These are phyloP conservation scores for Eospalax fontanierii DNA, from an alignment of 2,797 vertebrate genomes.

Conservation along the genomic window DNA sequence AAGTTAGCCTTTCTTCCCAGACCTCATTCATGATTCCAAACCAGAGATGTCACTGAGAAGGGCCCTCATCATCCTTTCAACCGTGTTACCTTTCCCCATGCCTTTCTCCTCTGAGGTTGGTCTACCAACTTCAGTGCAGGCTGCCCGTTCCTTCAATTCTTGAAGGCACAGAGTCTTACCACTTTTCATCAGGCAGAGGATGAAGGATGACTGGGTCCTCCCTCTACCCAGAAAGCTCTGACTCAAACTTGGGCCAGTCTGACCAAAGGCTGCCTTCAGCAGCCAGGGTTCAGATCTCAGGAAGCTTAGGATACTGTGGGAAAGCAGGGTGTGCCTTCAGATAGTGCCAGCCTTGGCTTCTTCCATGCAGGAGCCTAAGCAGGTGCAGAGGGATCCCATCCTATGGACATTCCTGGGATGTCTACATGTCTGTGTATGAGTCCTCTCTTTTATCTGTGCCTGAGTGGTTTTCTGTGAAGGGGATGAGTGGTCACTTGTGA, in stretches of 20 bases:
- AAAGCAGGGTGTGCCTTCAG: not conserved
- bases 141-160: not conserved
- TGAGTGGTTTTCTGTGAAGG: not conserved
- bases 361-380: not conserved
- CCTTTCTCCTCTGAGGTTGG: not conserved
- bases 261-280: not conserved
- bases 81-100: not conserved
- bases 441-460: not conserved
- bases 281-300: not conserved
- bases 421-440: no score
- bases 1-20: not conserved
- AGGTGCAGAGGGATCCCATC: not conserved
- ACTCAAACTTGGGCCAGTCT: not conserved
- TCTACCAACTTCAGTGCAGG: no score
- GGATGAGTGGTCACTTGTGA: not conserved
- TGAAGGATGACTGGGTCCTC: not conserved
- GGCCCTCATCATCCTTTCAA: not conserved
- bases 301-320: not conserved
- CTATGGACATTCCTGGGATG: not conserved
- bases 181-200: not conserved
- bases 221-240: fast-evolving
- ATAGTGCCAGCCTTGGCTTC: not conserved
- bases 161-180: not conserved
- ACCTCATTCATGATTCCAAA: not conserved
- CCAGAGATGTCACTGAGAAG: not conserved